Evolutionary conservation across 2,113 vertebrate species (phyloP).

Genomic region (Myotis yumanensis): DNA sequence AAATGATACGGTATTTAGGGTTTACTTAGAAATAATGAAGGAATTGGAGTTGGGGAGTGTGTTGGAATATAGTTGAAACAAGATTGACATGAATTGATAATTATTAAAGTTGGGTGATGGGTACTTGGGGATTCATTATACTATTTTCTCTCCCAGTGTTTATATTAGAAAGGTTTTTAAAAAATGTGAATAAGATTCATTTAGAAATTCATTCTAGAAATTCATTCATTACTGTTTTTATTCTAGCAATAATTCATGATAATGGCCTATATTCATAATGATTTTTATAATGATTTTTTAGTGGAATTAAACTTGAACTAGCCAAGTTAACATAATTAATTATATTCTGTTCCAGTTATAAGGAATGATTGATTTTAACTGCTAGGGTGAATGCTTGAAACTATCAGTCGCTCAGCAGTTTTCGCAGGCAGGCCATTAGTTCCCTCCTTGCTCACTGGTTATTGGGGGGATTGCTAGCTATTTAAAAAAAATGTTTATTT

Average conservation of each 20-base stretch:
- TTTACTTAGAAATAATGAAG: conserved; percentile 18
- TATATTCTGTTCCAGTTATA: conserved; percentile 72
- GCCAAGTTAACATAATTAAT: conserved; percentile 62
- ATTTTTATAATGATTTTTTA: conserved; percentile 60
- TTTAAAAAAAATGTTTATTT: conserved; percentile 26
- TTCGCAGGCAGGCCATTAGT: background rate
- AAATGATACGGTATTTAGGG: background rate
- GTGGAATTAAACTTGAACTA: conserved; percentile 62
- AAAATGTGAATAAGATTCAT: conserved; percentile 45
- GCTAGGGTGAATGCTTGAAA: conserved; percentile 29
- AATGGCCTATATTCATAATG: conserved; percentile 30
- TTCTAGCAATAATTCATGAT: conserved; percentile 47
- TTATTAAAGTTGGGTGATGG: background rate
- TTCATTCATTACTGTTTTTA: conserved; percentile 44
- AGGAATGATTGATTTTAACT: conserved; percentile 61
- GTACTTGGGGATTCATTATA: background rate
- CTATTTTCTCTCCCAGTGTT: conserved; percentile 39
- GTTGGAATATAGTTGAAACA: background rate
- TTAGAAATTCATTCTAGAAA: background rate
- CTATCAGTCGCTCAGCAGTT: conserved; percentile 2
- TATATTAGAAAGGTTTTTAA: conserved; percentile 33
- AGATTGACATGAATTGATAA: background rate
- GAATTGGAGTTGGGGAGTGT: background rate
- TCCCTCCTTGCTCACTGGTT: background rate
- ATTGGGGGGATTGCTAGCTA: background rate